phyloP scores from a whole-genome alignment of 2,797 vertebrate genomes.

The Mycteria americana region DNA sequence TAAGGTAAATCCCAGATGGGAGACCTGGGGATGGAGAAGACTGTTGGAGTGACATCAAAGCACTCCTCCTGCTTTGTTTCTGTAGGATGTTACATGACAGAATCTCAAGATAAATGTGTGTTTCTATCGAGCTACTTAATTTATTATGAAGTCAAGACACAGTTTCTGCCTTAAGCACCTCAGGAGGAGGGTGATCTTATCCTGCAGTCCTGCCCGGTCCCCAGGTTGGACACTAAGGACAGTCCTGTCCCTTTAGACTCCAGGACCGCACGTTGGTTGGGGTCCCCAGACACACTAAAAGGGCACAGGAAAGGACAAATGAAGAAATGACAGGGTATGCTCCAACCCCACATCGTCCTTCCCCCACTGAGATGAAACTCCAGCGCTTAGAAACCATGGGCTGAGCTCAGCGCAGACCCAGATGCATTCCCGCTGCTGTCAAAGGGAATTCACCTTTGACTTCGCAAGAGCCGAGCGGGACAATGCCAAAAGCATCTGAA shows the following conservation, averaged over 20 bases:
- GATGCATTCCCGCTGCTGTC: background rate
- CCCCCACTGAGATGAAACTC: background rate
- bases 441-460: background rate
- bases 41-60: constrained; percentile 11
- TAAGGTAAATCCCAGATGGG: background rate
- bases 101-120: background rate
- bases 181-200: background rate
- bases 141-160: background rate
- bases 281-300: background rate
- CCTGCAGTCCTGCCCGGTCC: background rate
- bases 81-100: background rate
- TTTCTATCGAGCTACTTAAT: background rate
- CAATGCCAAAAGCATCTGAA: background rate
- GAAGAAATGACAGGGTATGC: background rate
- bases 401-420: background rate
- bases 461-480: background rate
- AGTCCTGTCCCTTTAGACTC: background rate
- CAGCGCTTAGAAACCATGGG: background rate
- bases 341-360: fast-evolving
- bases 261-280: fast-evolving
- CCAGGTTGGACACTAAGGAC: background rate
- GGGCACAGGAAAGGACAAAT: background rate
- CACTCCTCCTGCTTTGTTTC: background rate
- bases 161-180: background rate
- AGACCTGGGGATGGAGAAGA: background rate